Evolutionary conservation across 92 coral and sea anemone genomes (phyloP), one percentile per base, ranked within the genome.

Genomic region (Phenganax marumi): DNA sequence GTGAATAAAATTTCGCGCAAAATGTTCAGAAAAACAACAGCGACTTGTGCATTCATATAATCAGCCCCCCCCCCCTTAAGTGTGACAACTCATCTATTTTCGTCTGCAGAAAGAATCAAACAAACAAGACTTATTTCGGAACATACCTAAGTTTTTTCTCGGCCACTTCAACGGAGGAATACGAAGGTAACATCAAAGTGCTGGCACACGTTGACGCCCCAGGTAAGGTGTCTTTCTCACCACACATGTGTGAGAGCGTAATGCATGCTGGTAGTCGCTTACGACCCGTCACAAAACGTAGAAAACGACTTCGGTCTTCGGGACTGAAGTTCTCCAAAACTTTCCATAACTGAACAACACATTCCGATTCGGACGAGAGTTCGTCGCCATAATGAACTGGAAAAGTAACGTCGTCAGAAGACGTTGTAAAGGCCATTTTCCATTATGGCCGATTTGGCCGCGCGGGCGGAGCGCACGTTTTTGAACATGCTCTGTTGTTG

Each of bases 161-260:
- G 16, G 97, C 99, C 22, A 96, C 65, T 25, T 89, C 84, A 60
- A 90, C 86, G 22, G 97, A 86, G 0, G 99, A 88, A 65, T 96
- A 96, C 19, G 85, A 85, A 0, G 99, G 97, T 62, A 94, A 74
- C 71, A 92, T 92, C 81, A 96, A 77, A 19, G 99, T 92, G 82
- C 99, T 96, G 23, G 97, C 99, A 58, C 99, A 96, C 12, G 97
- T 96, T 25, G 99, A 96, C 48, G 99, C 99, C 76, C 90, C 91
- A 3, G 99, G 99, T 22, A 96, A 88, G 1, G 88, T 83, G 46
- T 92, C 91, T 61, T 88, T 85, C 47, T 92, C 97, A 11, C 91
- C 97, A 1, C 96, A 92, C 8, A 92, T 93, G 82, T 96, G 91
- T 54, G 95, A 93, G 65, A 92, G 92, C 25, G 97, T 92, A 66